Evolutionary conservation across 2,113 vertebrate species (phyloP), one percentile per base, ranked within the genome.

Genomic region (Xenopus borealis): DNA sequence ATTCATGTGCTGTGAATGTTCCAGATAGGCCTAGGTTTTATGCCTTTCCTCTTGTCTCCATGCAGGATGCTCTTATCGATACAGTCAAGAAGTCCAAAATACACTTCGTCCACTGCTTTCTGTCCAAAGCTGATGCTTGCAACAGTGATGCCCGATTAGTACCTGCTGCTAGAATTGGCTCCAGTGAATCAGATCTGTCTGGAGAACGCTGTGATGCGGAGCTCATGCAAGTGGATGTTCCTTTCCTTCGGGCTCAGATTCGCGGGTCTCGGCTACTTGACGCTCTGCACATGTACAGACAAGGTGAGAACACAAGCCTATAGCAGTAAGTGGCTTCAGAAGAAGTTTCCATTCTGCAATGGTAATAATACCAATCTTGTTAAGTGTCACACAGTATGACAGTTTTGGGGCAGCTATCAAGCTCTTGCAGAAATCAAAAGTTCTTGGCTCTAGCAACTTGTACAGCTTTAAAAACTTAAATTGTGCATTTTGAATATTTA

Each of bases 31-130:
- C 33, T 40, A 7, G 3, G 23, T 1, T 40, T 9, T 40, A 9
- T 40, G 33, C 33, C 8, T 40, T 50, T 50, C 2, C 11, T 50
- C 47, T 50, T 50, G 47, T 50, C 11, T 50, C 11, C 14, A 12
- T 5, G 14, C 81, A 99, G 97, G 97, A 99, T 0, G 96, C 95
- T n/a, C 90, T 99, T 72, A 91, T 98, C 0, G 97, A 99, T 85
- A 97, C 95, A 81, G 91, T 99, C 79, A 95, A 94, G 83, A 94
- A 94, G 64, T 96, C 96, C 58, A 94, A 90, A 86, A 90, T 97
- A 10, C 96, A 99, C 83, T 99, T 99, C 0, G 88, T 99, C 66
- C 95, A 98, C 82, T 98, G 96, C 82, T 91, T 99, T 81, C 81
- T 98, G 78, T 96, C 96, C 46, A 93, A 95, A 83, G 90, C 89